Base-by-base conservation (phyloP, 2,113 vertebrate genomes). In the Microcebus lehilahytsara region DNA sequence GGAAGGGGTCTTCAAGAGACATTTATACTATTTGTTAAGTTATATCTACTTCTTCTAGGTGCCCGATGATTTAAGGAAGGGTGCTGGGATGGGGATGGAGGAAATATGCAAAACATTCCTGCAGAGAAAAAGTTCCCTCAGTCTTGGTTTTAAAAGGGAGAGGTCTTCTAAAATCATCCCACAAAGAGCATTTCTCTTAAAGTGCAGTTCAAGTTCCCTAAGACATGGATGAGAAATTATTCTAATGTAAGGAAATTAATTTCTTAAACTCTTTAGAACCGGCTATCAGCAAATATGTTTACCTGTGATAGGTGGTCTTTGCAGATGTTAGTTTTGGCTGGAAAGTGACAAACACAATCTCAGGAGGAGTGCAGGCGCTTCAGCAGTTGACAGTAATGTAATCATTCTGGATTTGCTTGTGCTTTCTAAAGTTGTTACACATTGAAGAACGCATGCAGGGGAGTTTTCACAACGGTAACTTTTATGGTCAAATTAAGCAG, bases 381-480 rank as follows among this genome's bases (percentile, higher is more conserved):
- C 34, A 90, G 32, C 66, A 89, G 72, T 94, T 91, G 87, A 96
- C 79, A 92, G 0, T 84, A 80, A 80, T 62, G 8, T 85, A 90
- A 90, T 92, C 58, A 58, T 94, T 93, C 92, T 53, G 51, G 16
- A 75, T 84, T 20, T 96, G 64, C 69, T 97, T 62, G 1, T 97
- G 75, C 84, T 81, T 93, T 83, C n/a, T 93, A 97, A 80, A 90
- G 84, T 91, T 97, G 90, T 96, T 98, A 97, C 92, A 97, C 74
- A 85, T 91, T 98, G 94, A 98, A 98, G 95, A 97, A 88, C 46
- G 96, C 67, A 93, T 42, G 66, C 79, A 58, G 81, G 79, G 88
- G 89, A 98, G 84, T 71, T 94, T 93, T 96, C 2, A 16, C 95
- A 85, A 91, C 74, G 58, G 62, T 87, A 66, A 89, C 37, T 84